These are phyloP conservation scores for Euglossa dilemma DNA, from an alignment of 1,140 invertebrate species.

Conservation along the genomic window DNA sequence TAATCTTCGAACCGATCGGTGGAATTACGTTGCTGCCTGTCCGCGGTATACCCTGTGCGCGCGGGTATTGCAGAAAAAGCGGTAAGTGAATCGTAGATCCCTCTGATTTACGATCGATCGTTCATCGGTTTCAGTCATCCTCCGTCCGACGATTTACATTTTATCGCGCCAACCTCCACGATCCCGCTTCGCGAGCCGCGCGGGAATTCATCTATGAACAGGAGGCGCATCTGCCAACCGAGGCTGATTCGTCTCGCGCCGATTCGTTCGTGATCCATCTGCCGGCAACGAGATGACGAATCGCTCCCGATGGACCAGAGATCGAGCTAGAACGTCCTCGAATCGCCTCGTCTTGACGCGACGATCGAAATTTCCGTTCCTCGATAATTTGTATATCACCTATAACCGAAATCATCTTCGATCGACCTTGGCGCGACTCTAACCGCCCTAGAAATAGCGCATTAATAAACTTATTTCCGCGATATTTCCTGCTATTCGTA, in stretches of 20 bases:
- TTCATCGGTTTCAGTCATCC: conserved; percentile 16
- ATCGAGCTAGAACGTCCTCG: too few species aligned
- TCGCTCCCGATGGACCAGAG: conserved; percentile 24
- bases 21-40: conserved; percentile 45
- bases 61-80: conserved; percentile 17
- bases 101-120: conserved; percentile 45
- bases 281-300: conserved; percentile 57
- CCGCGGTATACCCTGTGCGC: not conserved
- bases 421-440: too few species aligned
- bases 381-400: too few species aligned
- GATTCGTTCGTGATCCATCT: conserved; percentile 60
- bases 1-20: conserved; percentile 43
- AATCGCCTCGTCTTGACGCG: too few species aligned
- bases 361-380: too few species aligned
- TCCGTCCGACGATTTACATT: conserved; percentile 36
- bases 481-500: too few species aligned
- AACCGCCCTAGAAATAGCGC: too few species aligned
- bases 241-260: conserved; percentile 55
- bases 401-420: too few species aligned
- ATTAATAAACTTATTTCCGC: too few species aligned
- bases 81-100: conserved; percentile 39
- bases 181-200: conserved; percentile 3
- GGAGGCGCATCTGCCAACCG: conserved; percentile 55
- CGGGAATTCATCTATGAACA: conserved; percentile 20
- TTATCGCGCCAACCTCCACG: not conserved